Evolutionary conservation across 2,797 vertebrate genomes (phyloP).

Genomic region (Ispidina picta): DNA sequence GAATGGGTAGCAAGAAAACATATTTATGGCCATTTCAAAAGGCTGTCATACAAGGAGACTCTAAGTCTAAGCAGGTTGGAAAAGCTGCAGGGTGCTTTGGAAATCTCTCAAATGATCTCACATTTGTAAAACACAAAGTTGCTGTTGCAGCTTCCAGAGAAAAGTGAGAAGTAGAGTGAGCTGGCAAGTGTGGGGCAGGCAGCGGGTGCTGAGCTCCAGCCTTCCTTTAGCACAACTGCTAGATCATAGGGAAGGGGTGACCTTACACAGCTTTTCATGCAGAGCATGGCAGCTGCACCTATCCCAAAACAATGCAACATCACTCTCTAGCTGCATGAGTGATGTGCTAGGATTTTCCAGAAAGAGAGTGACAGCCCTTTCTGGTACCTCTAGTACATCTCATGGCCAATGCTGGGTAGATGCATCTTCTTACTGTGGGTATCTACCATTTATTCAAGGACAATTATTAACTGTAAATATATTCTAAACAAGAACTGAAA

Average conservation of each 20-base stretch:
- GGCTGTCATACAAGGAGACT: slow-evolving; percentile 59
- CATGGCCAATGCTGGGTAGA: too few species aligned
- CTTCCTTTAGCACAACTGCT: not conserved
- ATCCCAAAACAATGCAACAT: rapidly evolving
- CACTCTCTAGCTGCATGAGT: not conserved
- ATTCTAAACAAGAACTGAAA: not conserved
- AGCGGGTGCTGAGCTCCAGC: rapidly evolving
- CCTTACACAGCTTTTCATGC: not conserved
- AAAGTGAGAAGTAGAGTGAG: not conserved
- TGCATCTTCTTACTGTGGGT: not conserved
- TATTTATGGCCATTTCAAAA: slow-evolving; percentile 56
- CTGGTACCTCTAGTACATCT: not conserved
- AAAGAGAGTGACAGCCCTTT: not conserved
- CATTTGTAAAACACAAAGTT: not conserved
- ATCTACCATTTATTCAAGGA: not conserved
- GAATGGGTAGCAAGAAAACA: slow-evolving; percentile 36
- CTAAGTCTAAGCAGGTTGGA: slow-evolving; percentile 48
- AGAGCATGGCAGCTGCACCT: not conserved
- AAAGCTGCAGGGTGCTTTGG: slow-evolving; percentile 28
- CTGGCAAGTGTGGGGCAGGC: rapidly evolving
- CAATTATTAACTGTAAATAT: not conserved
- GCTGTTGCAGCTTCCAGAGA: not conserved
- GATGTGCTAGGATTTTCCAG: not conserved
- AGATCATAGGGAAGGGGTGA: not conserved
- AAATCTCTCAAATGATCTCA: slow-evolving; percentile 27